These are phyloP conservation scores for Apus apus DNA, from an alignment of 2,113 vertebrate genomes.

Conservation along the genomic window DNA sequence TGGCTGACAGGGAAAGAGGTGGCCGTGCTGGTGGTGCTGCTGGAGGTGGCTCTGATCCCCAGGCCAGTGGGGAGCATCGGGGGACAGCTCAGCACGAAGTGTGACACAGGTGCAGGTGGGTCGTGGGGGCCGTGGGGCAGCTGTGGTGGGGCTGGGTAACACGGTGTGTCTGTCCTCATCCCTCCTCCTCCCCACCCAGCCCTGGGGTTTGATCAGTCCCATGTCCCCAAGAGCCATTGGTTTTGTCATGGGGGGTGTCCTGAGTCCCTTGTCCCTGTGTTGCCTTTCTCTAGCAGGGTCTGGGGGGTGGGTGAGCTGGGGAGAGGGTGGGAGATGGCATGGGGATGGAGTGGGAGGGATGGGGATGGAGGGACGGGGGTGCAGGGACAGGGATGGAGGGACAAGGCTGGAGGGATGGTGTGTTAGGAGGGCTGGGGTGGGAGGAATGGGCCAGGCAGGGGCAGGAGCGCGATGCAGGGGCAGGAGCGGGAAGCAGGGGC, in stretches of 20 bases:
- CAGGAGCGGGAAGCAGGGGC: too few relatives aligned
- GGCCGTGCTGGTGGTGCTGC: not conserved
- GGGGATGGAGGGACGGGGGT: not conserved
- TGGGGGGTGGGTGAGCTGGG: not conserved
- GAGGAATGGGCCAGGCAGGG: too few relatives aligned
- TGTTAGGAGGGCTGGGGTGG: not conserved
- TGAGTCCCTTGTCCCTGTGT: accelerated
- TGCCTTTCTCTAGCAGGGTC: not conserved
- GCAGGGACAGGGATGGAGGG: too few relatives aligned
- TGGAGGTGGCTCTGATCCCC: not conserved
- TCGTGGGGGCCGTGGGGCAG: not conserved
- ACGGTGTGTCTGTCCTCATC: accelerated
- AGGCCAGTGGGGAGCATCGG: not conserved
- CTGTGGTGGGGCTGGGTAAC: not conserved
- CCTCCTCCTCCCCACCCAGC: not conserved
- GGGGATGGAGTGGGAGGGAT: too few relatives aligned
- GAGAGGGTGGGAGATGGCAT: not conserved
- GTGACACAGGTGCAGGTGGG: not conserved
- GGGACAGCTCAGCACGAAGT: not conserved
- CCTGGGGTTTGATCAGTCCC: not conserved
- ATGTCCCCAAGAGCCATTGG: not conserved
- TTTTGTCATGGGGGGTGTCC: too few relatives aligned
- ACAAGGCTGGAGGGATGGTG: not conserved
- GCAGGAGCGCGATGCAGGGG: too few relatives aligned
- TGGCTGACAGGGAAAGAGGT: not conserved